Evolutionary conservation across 2,113 vertebrate species (phyloP).

Genomic region (Nycticryphes semicollaris): DNA sequence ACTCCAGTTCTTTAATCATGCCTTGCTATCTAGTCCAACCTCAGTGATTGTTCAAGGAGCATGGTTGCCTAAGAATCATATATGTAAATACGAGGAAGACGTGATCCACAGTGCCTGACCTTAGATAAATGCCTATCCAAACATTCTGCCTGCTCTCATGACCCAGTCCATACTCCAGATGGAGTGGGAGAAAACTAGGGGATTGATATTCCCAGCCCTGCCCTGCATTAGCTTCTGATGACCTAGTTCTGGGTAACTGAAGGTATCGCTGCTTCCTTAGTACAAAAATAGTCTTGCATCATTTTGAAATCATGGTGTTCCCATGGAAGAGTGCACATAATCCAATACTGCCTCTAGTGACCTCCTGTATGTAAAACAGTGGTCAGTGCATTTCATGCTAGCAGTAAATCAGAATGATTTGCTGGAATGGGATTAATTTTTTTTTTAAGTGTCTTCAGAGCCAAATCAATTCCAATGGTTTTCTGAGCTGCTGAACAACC

Average conservation of each 20-base stretch:
- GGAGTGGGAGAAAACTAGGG: neutral
- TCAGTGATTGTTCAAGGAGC: neutral
- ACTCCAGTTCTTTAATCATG: neutral
- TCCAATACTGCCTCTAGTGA: neutral
- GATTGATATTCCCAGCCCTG: neutral
- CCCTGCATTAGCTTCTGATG: neutral
- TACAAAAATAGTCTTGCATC: neutral
- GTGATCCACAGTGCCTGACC: neutral
- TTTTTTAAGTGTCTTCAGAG: neutral
- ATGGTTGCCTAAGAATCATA: neutral
- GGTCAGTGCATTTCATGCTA: neutral
- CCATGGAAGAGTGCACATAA: neutral
- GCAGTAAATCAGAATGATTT: neutral
- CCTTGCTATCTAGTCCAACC: neutral
- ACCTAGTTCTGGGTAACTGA: neutral
- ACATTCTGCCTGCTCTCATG: neutral
- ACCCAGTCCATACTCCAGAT: neutral
- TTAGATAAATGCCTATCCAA: neutral
- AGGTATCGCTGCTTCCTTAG: neutral
- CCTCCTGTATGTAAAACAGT: neutral
- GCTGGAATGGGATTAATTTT: conserved; percentile 21
- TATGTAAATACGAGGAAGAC: neutral
- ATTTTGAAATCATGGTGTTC: neutral
- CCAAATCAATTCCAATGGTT: conserved; percentile 4
- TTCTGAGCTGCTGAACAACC: conserved; percentile 45